Percentiles rank a stretch among this genome's conserved stretches.
phyloP scores from a whole-genome alignment of 2,797 vertebrate species.

The Enoplosus armatus region DNA sequence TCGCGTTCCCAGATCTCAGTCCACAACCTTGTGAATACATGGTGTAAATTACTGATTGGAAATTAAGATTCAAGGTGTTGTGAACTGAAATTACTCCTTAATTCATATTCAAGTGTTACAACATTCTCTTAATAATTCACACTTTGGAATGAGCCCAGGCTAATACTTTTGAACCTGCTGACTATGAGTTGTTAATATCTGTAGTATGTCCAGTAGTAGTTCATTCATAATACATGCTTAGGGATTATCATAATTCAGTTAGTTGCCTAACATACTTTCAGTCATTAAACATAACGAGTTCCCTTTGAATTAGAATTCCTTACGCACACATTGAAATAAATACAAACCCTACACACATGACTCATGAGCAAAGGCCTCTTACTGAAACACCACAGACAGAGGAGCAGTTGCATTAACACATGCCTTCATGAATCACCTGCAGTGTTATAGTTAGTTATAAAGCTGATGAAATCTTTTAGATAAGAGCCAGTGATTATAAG shows the following conservation, averaged over 20 bases:
- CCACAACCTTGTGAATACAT: too few species aligned
- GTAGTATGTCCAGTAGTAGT: neutral
- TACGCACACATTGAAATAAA: constrained; percentile 1
- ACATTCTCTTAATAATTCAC: neutral
- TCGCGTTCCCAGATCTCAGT: too few species aligned
- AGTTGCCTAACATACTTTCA: neutral
- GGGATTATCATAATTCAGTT: constrained; percentile 27
- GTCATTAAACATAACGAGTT: constrained; percentile 12
- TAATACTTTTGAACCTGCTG: constrained; percentile 24
- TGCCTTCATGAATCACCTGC: constrained; percentile 37
- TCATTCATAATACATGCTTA: constrained; percentile 30
- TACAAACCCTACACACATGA: neutral
- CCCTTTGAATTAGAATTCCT: constrained; percentile 8
- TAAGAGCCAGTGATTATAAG: constrained; percentile 37
- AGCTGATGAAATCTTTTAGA: constrained; percentile 42
- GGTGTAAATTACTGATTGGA: neutral
- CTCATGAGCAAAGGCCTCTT: constrained; percentile 1
- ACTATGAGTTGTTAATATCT: constrained; percentile 1
- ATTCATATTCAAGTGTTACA: neutral
- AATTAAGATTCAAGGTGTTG: neutral
- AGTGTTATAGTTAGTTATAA: too few species aligned
- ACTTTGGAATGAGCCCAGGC: neutral
- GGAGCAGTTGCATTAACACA: neutral
- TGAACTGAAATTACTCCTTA: neutral
- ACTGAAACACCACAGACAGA: constrained; percentile 4